phyloP scores from a whole-genome alignment of 2,797 vertebrate genomes.

The Hypotaenidia okinawae region DNA sequence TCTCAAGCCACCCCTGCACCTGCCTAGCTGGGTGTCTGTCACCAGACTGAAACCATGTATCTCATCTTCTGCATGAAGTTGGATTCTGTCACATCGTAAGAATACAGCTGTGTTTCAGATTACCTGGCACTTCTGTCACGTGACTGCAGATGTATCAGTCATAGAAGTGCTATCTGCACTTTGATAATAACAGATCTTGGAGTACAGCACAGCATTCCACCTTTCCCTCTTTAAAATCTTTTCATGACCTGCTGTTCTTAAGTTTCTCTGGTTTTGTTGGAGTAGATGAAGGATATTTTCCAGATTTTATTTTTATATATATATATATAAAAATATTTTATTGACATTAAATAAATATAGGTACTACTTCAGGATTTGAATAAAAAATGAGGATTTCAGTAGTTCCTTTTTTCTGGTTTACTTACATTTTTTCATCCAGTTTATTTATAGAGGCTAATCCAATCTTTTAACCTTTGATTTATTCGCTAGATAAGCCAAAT shows the following conservation, averaged over 20 bases:
- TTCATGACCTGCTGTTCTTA: background rate
- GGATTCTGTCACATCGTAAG: background rate
- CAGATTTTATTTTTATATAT: background rate
- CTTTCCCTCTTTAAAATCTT: background rate
- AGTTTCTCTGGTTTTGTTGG: background rate
- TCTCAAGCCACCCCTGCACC: background rate
- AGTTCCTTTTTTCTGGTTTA: background rate
- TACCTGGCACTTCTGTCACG: background rate
- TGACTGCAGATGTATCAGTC: background rate
- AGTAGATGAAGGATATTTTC: background rate
- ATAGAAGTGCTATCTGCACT: background rate
- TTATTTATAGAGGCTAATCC: background rate
- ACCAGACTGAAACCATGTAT: fast-evolving
- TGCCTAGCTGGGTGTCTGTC: fast-evolving
- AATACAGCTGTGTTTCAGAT: background rate
- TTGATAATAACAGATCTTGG: background rate
- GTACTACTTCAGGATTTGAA: background rate
- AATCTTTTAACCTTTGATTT: background rate
- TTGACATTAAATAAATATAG: background rate
- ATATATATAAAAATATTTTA: background rate
- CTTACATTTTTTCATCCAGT: background rate
- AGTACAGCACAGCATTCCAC: background rate
- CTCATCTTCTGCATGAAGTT: background rate
- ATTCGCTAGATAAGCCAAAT: background rate
- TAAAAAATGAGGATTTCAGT: background rate